A percentile compares a stretch with the other conserved stretches of the same genome.
Evolutionary conservation across 2,797 vertebrate species (phyloP).

Genomic region (Schizopygopsis pylzovi): DNA sequence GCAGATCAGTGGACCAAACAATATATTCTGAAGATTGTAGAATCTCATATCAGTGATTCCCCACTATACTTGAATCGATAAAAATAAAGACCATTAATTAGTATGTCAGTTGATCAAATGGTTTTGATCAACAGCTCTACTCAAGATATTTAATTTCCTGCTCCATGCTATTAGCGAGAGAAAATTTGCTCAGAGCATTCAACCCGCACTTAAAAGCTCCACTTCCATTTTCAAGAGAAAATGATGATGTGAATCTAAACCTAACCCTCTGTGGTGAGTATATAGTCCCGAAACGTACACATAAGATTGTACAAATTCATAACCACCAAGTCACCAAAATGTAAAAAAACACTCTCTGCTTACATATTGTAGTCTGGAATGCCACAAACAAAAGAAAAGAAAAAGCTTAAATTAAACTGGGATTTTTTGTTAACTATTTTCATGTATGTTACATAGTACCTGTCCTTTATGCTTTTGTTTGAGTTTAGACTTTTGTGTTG

Average conservation of each 20-base stretch:
- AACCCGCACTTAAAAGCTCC: not conserved
- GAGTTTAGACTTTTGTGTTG: too few relatives aligned
- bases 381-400: too few relatives aligned
- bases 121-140: not conserved
- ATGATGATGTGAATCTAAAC: not conserved
- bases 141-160: not conserved
- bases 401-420: too few relatives aligned
- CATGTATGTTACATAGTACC: too few relatives aligned
- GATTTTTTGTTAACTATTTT: too few relatives aligned
- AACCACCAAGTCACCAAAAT: too few relatives aligned
- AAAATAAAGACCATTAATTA: conserved; percentile 4
- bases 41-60: not conserved
- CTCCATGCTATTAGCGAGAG: not conserved
- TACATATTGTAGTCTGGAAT: too few relatives aligned
- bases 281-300: too few relatives aligned
- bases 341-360: too few relatives aligned
- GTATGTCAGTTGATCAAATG: not conserved
- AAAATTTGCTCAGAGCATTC: not conserved
- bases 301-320: too few relatives aligned
- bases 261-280: not conserved
- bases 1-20: not conserved
- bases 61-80: not conserved
- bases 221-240: not conserved
- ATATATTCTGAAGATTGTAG: not conserved
- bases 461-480: too few relatives aligned